Evolutionary conservation across 2,888 invertebrate species (phyloP).

Genomic region (Chymomyza caudatula): DNA sequence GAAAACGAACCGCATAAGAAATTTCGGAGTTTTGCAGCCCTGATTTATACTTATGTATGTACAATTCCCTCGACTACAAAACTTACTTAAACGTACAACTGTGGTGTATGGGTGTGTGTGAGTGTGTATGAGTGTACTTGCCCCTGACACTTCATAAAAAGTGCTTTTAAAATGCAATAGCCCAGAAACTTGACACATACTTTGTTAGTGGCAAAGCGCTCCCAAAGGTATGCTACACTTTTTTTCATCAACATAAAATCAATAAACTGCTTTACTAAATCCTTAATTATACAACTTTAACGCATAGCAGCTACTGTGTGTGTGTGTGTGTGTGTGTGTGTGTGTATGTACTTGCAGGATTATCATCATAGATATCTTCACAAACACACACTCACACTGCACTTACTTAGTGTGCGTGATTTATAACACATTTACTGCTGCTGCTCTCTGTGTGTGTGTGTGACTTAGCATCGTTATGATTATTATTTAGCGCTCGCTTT

Average conservation of each 20-base stretch:
- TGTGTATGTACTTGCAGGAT: background rate
- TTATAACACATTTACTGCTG: slow-evolving; percentile 41
- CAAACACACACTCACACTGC: background rate
- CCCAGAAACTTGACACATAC: background rate
- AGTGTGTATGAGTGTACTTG: background rate
- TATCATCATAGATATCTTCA: background rate
- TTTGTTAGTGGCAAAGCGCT: background rate
- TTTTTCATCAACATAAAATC: slow-evolving; percentile 42
- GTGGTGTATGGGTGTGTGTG: background rate
- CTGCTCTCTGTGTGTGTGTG: background rate
- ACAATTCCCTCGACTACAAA: background rate
- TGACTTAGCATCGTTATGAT: slow-evolving; percentile 45
- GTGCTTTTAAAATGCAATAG: background rate
- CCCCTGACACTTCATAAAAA: slow-evolving; percentile 34
- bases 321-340: background rate
- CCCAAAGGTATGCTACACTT: background rate
- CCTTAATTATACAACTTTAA: slow-evolving; percentile 53
- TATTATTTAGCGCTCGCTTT: slow-evolving; percentile 22
- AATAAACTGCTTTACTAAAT: slow-evolving; percentile 48
- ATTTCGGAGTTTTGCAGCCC: background rate
- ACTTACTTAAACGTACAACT: background rate
- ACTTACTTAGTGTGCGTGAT: slow-evolving; percentile 23
- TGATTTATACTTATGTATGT: background rate
- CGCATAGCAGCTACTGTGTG: background rate
- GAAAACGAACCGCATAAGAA: too few species aligned